Percentiles rank a stretch among this genome's conserved stretches.
These are phyloP conservation scores for Dermochelys coriacea DNA, from an alignment of 2,797 vertebrate genomes.

Conservation along the genomic window DNA sequence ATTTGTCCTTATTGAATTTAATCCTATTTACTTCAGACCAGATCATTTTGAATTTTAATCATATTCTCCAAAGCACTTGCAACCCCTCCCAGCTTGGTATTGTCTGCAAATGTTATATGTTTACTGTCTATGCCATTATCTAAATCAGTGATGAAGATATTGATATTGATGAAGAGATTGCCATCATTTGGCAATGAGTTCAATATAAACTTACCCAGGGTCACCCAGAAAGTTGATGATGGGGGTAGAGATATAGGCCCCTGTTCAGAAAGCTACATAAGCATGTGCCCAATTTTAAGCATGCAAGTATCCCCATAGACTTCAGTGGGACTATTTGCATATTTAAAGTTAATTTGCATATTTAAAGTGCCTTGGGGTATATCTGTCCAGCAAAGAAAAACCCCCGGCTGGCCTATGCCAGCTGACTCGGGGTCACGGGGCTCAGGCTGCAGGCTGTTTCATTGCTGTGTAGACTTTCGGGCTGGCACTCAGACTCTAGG, in stretches of 20 bases:
- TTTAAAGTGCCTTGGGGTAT: not conserved
- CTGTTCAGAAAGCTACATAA: not conserved
- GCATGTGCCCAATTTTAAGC: not conserved
- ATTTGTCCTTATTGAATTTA: too few species aligned
- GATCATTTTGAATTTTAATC: too few species aligned
- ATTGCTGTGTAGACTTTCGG: not conserved
- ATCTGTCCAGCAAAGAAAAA: not conserved
- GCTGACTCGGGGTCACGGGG: fast-evolving
- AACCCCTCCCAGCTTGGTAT: too few species aligned
- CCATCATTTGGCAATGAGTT: slow-evolving; percentile 45
- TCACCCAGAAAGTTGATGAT: not conserved
- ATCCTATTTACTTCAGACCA: too few species aligned
- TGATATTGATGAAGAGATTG: too few species aligned
- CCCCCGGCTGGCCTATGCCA: not conserved
- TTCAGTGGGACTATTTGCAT: fast-evolving
- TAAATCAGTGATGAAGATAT: too few species aligned
- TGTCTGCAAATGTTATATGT: too few species aligned
- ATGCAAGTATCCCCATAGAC: not conserved
- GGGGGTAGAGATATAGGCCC: fast-evolving
- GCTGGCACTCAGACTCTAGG: not conserved
- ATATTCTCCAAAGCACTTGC: too few species aligned
- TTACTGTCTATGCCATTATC: too few species aligned
- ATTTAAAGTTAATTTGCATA: not conserved
- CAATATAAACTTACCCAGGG: not conserved
- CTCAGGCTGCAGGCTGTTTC: not conserved